A percentile compares a stretch with the other conserved stretches of the same genome.
Conservation (phyloP, 35 echinoderm and acorn worm genomes). For the Nesometra sesokonis region DNA sequence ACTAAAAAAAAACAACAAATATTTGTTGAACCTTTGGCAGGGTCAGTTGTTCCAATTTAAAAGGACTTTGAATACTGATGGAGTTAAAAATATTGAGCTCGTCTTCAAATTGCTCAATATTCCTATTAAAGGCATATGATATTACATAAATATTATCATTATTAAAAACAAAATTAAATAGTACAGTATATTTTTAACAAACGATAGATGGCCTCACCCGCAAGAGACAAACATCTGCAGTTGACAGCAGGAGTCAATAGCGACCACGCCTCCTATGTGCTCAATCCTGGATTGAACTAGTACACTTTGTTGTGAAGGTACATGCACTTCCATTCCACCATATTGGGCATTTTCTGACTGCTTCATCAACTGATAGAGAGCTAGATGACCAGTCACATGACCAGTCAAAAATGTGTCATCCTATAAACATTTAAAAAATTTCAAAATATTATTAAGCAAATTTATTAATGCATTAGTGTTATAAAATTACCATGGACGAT, state of each 20-base stretch:
- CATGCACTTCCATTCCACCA: neutral
- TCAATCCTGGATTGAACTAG: constrained; percentile 20
- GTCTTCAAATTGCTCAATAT: no score
- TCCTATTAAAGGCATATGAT: no score
- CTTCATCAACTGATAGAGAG: constrained; percentile 15
- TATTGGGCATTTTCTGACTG: neutral
- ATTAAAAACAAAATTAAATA: no score
- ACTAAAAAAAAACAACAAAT: constrained; percentile 12
- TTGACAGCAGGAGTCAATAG: constrained; percentile 49
- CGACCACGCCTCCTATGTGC: constrained; percentile 42
- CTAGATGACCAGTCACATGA: constrained; percentile 57
- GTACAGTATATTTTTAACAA: no score
- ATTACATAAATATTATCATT: no score
- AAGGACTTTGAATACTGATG: neutral
- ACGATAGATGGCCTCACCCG: constrained; percentile 33
- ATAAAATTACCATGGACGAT: no score
- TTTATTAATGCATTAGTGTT: neutral
- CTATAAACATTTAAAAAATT: constrained; percentile 33
- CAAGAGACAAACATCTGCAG: constrained; percentile 68
- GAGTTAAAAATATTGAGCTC: neutral
- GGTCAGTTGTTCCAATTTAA: neutral
- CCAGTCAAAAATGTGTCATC: constrained; percentile 53
- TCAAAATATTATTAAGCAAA: neutral
- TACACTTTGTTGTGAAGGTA: neutral
- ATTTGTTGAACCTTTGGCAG: neutral